Conservation (phyloP, 1,140 invertebrate species). For the Battus philenor region DNA sequence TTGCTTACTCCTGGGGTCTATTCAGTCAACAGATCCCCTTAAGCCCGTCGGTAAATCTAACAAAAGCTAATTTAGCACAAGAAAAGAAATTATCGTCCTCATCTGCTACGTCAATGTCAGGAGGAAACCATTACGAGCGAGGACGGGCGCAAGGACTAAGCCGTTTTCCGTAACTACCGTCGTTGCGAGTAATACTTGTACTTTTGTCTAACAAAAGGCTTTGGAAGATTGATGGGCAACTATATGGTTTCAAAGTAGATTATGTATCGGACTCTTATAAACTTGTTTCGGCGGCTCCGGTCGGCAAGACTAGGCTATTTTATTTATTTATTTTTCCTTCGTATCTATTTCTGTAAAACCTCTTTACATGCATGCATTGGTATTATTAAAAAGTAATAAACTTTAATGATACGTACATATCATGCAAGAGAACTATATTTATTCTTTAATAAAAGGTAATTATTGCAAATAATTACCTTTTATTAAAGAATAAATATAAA, state of each 20-base stretch:
- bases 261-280: conserved; percentile 6
- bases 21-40: conserved; percentile 3
- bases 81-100: conserved; percentile 22
- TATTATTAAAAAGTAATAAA: too few relatives aligned
- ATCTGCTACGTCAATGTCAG: conserved; percentile 22
- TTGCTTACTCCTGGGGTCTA: conserved; percentile 2
- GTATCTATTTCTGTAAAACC: too few relatives aligned
- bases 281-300: too few relatives aligned
- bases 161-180: conserved; percentile 24
- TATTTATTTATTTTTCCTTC: too few relatives aligned
- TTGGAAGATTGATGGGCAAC: conserved; percentile 8
- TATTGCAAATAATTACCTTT: too few relatives aligned
- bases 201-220: conserved; percentile 26
- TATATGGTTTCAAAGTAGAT: conserved; percentile 9
- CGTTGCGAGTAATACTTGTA: conserved; percentile 1
- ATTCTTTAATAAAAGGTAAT: too few relatives aligned
- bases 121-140: conserved; percentile 29
- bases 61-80: conserved; percentile 13
- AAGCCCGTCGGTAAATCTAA: conserved; percentile 12
- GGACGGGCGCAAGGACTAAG: conserved; percentile 22
- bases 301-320: too few relatives aligned
- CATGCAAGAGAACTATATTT: too few relatives aligned
- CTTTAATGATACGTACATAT: too few relatives aligned
- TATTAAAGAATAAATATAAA: too few relatives aligned
- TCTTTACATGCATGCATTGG: too few relatives aligned